Conservation (phyloP, 1,140 invertebrate genomes). For the Portunus trituberculatus region DNA sequence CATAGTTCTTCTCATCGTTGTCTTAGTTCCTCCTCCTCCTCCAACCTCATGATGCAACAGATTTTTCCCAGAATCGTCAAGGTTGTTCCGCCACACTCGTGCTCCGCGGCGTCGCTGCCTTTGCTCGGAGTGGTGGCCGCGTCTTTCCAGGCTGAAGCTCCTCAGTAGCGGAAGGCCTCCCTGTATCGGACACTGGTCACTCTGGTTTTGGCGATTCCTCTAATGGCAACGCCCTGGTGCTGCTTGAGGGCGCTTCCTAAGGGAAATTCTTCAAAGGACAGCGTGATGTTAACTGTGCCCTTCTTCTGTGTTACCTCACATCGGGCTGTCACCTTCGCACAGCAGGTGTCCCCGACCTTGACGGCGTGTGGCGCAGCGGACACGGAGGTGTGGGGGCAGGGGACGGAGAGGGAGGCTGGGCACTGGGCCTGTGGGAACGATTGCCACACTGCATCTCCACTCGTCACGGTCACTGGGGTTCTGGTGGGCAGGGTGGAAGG, state of each 20-base stretch:
- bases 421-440: background rate
- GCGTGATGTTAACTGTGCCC: background rate
- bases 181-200: background rate
- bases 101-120: background rate
- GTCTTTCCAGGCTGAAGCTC: background rate
- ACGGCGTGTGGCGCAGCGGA: background rate
- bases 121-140: background rate
- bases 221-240: background rate
- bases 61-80: background rate
- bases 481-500: background rate
- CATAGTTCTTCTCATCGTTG: background rate
- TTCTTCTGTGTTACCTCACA: background rate
- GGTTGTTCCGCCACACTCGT: background rate
- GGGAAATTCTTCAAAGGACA: background rate
- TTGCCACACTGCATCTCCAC: background rate
- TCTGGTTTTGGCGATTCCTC: background rate
- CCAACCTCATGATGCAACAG: background rate
- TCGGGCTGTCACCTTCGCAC: background rate
- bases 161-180: background rate
- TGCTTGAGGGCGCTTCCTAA: background rate
- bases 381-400: background rate
- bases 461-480: background rate
- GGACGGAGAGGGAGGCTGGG: background rate
- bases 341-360: background rate
- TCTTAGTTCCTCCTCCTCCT: background rate